These are phyloP conservation scores for Polydrusus pterygomalis DNA, from an alignment of 2,888 invertebrate genomes.

Conservation along the genomic window DNA sequence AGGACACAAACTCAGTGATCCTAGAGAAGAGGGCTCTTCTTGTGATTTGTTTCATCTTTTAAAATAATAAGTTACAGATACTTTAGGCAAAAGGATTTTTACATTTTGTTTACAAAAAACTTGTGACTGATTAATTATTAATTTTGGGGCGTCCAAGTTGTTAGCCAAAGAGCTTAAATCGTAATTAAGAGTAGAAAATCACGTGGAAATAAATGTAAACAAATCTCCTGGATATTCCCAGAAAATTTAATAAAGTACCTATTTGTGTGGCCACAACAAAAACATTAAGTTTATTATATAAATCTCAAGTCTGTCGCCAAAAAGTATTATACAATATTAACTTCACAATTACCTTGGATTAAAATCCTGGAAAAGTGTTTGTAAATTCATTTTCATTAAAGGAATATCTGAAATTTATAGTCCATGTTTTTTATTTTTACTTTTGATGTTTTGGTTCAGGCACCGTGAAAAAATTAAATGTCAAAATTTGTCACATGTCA, in stretches of 20 bases:
- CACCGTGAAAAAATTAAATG: neutral
- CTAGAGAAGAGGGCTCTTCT: no score
- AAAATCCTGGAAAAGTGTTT: constrained; percentile 92
- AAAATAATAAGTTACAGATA: no score
- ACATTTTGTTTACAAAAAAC: no score
- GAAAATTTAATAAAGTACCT: neutral
- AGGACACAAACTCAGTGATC: no score
- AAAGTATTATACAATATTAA: neutral
- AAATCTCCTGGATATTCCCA: neutral
- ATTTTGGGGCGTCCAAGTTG: no score
- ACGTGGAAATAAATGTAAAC: constrained; percentile 40
- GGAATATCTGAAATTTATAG: constrained; percentile 20
- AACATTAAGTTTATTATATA: neutral
- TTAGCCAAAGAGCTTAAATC: constrained; percentile 17
- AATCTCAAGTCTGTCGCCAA: neutral
- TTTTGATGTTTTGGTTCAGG: constrained; percentile 6
- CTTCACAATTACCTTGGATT: constrained; percentile 84
- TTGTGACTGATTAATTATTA: no score
- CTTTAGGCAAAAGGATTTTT: no score
- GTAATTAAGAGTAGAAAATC: constrained; percentile 41
- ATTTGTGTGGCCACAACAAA: neutral
- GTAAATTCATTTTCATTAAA: constrained; percentile 83
- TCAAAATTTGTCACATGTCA: neutral
- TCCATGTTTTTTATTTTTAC: constrained; percentile 38
- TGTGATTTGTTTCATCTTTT: no score